A percentile compares a stretch with the other conserved stretches of the same genome.
These are phyloP conservation scores for Archivesica marissinica DNA, from an alignment of 1,140 invertebrate genomes.

Conservation along the genomic window DNA sequence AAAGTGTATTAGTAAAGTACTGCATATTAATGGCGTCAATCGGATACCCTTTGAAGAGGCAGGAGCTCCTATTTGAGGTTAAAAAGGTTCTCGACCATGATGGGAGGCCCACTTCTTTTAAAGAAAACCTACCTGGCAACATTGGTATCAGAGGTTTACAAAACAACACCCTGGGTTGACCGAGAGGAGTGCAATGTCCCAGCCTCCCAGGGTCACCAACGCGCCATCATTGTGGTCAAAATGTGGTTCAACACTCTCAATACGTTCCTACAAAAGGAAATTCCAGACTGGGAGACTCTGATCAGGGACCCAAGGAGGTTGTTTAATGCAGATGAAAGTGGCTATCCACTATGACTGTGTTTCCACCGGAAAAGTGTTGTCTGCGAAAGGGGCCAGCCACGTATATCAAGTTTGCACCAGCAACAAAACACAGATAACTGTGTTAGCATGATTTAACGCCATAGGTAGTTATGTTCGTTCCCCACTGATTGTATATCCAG, in stretches of 20 bases:
- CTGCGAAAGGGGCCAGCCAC: constrained; percentile 7
- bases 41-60: constrained; percentile 9
- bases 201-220: not conserved
- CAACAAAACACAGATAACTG: constrained; percentile 12
- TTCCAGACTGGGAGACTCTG: not conserved
- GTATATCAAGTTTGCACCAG: constrained; percentile 32
- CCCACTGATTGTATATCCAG: constrained; percentile 20
- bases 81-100: not conserved
- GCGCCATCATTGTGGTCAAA: not conserved
- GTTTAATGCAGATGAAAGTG: constrained; percentile 1
- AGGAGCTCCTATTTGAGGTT: not conserved
- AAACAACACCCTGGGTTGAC: not conserved
- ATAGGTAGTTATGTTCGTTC: not conserved
- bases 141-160: constrained; percentile 1
- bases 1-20: not conserved
- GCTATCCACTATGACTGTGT: not conserved
- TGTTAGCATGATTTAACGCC: constrained; percentile 28
- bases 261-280: constrained; percentile 12
- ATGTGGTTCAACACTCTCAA: not conserved
- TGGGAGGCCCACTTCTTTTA: not conserved
- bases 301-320: constrained; percentile 1
- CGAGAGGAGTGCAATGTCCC: not conserved
- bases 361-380: constrained; percentile 11
- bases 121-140: not conserved
- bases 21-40: not conserved